A percentile compares a stretch with the other conserved stretches of the same genome.
Conservation (phyloP, 2,113 vertebrate genomes). For the Danionella cerebrum region DNA sequence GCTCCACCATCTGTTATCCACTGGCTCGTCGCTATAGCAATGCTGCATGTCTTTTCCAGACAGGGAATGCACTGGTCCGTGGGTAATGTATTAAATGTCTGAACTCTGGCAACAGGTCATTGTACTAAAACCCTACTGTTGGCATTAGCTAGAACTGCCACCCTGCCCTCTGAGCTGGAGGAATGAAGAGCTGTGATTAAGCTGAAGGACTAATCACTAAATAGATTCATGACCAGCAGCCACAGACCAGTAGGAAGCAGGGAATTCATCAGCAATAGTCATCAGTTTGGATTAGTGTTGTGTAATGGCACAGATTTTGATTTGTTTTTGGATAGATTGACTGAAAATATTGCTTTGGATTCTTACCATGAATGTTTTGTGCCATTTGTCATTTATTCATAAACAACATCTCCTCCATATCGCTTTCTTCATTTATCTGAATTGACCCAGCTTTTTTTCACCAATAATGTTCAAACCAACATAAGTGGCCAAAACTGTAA, state of each 20-base stretch:
- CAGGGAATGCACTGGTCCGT: constrained; percentile 13
- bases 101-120: constrained; percentile 11
- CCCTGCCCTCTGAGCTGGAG: neutral
- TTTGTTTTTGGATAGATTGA: neutral
- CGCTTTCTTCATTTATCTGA: too few species aligned
- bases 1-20: constrained; percentile 38
- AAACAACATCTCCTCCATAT: too few species aligned
- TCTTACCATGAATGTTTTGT: too few species aligned
- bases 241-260: neutral
- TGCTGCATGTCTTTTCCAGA: constrained; percentile 10
- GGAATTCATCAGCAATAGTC: neutral
- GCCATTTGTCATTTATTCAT: too few species aligned
- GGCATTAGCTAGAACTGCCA: neutral
- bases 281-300: neutral
- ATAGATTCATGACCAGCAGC: neutral
- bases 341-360: neutral
- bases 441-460: too few species aligned
- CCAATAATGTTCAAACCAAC: too few species aligned
- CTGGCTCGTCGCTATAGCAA: constrained; percentile 33
- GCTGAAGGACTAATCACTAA: constrained; percentile 11
- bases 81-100: neutral
- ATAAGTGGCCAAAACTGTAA: too few species aligned
- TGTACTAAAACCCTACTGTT: neutral
- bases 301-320: neutral
- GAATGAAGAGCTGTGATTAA: constrained; percentile 18